Conservation (phyloP, 1,140 invertebrate genomes). For the Drosophila sp. region DNA sequence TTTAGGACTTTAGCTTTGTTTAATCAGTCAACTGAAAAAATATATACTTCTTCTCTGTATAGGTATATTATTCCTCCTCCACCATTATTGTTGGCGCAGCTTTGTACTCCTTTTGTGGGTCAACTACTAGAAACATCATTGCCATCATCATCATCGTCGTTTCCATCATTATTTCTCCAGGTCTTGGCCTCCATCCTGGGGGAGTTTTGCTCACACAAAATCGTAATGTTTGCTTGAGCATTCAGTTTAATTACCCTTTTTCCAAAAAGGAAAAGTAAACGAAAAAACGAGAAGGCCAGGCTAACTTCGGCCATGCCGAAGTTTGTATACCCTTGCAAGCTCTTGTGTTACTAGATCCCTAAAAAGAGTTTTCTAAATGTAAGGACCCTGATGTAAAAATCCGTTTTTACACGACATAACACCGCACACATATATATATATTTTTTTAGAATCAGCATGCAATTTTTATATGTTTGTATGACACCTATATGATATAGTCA, state of each 20-base stretch:
- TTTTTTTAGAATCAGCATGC: too few species aligned
- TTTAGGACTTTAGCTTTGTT: conserved; percentile 54
- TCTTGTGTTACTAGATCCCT: too few species aligned
- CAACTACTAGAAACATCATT: conserved; percentile 44
- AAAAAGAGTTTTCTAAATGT: too few species aligned
- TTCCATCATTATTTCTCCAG: not conserved
- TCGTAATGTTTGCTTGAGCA: conserved; percentile 52
- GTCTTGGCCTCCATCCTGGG: conserved; percentile 23
- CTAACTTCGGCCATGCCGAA: too few species aligned
- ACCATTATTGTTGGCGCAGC: conserved; percentile 8
- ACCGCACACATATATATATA: too few species aligned
- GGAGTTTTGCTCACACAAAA: conserved; percentile 27
- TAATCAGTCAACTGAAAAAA: conserved; percentile 49
- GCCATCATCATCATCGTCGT: not conserved
- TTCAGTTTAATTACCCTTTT: conserved; percentile 64
- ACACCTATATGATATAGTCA: too few species aligned
- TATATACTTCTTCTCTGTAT: conserved; percentile 18
- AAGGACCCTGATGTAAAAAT: too few species aligned
- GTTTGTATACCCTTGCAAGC: too few species aligned
- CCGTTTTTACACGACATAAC: too few species aligned
- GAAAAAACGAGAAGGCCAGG: too few species aligned
- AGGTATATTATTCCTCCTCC: not conserved
- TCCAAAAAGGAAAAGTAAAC: conserved; percentile 18
- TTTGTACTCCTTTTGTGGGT: conserved; percentile 60
- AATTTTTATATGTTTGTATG: too few species aligned